Conservation (phyloP, 2,888 invertebrate species). For the Silvanus unidentatus region DNA sequence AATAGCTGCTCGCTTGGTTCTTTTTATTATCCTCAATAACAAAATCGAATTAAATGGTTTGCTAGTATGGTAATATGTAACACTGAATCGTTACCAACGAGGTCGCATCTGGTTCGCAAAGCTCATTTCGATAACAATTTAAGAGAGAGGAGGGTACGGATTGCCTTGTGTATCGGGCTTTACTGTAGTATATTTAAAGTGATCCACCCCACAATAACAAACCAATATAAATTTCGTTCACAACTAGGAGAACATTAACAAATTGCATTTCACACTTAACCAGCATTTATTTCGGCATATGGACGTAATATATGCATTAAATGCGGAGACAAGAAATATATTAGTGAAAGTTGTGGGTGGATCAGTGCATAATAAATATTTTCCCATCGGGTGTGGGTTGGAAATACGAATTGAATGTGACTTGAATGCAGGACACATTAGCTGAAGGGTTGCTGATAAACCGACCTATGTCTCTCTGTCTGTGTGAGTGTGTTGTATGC, state of each 20-base stretch:
- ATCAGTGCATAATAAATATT: slow-evolving; percentile 10
- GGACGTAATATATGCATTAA: slow-evolving; percentile 46
- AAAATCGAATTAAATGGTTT: slow-evolving; percentile 28
- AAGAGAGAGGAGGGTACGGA: slow-evolving; percentile 27
- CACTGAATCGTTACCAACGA: slow-evolving; percentile 35
- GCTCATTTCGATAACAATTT: slow-evolving; percentile 30
- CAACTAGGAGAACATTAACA: slow-evolving; percentile 37
- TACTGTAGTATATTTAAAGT: too few relatives aligned
- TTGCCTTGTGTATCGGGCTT: too few relatives aligned
- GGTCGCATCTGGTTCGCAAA: slow-evolving; percentile 37
- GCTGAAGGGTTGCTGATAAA: slow-evolving; percentile 29
- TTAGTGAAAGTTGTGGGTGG: slow-evolving; percentile 43
- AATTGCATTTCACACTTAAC: slow-evolving; percentile 43
- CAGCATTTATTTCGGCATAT: slow-evolving; percentile 42
- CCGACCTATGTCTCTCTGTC: slow-evolving; percentile 22
- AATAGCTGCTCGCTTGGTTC: slow-evolving; percentile 9
- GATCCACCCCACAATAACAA: too few relatives aligned
- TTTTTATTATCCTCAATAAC: slow-evolving; percentile 25
- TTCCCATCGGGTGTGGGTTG: too few relatives aligned
- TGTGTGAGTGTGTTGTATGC: slow-evolving; percentile 20
- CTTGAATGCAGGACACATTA: slow-evolving; percentile 28
- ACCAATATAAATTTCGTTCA: too few relatives aligned
- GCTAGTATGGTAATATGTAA: slow-evolving; percentile 33
- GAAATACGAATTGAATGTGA: too few relatives aligned
- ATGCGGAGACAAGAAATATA: slow-evolving; percentile 32